Percentiles rank a stretch among this genome's conserved stretches.
phyloP scores from a whole-genome alignment of 2,888 invertebrate species.

The Pardosa pseudoannulata region DNA sequence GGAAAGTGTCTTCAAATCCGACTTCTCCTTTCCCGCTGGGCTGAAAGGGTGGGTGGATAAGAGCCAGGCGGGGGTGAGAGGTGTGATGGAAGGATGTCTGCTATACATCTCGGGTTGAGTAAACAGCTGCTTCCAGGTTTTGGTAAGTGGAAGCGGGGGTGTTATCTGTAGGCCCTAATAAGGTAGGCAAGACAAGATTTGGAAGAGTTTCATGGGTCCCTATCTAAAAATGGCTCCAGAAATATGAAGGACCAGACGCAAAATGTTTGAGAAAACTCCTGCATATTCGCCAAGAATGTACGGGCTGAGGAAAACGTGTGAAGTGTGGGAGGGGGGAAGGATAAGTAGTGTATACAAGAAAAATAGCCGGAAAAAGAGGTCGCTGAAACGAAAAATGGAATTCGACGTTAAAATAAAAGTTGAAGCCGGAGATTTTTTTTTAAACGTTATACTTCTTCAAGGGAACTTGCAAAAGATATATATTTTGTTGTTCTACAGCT shows the following conservation, averaged over 20 bases:
- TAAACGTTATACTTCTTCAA: too few species aligned
- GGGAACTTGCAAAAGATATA: too few species aligned
- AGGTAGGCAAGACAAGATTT: conserved; percentile 60
- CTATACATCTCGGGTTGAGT: conserved; percentile 30
- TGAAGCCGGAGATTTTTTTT: not conserved
- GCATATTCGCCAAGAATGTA: conserved; percentile 65
- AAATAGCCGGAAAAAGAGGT: not conserved
- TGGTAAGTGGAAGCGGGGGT: conserved; percentile 53
- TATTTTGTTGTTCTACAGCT: too few species aligned
- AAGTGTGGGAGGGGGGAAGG: too few species aligned
- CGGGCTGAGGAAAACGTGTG: not conserved
- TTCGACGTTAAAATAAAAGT: too few species aligned
- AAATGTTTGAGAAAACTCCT: conserved; percentile 37
- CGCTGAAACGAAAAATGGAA: not conserved
- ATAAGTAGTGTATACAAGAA: too few species aligned
- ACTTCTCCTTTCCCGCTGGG: too few species aligned
- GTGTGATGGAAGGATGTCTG: conserved; percentile 29
- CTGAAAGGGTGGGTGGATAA: not conserved
- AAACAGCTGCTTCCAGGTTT: conserved; percentile 47
- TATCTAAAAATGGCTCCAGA: conserved; percentile 56
- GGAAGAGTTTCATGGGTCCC: conserved; percentile 53
- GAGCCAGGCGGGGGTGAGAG: conserved; percentile 13
- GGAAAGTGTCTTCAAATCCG: too few species aligned
- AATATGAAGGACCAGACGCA: conserved; percentile 56
- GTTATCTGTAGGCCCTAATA: conserved; percentile 48